These are phyloP conservation scores for Syngnathus typhle DNA, from an alignment of 2,113 vertebrate genomes.

Conservation along the genomic window DNA sequence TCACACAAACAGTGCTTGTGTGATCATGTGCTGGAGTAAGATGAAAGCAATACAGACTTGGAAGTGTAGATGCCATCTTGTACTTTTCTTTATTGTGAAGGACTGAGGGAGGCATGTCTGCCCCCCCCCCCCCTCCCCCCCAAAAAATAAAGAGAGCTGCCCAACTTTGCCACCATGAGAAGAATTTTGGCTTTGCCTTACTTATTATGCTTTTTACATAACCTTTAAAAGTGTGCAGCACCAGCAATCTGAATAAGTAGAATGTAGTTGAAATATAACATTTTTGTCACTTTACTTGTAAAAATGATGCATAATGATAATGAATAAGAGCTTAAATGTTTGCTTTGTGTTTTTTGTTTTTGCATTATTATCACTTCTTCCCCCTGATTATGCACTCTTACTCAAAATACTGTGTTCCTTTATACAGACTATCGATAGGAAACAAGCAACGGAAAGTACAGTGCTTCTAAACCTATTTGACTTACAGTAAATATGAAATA, in stretches of 20 bases:
- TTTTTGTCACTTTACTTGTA: conserved; percentile 52
- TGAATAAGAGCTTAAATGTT: conserved; percentile 30
- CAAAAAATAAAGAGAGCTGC: conserved; percentile 17
- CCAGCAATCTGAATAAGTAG: conserved; percentile 70
- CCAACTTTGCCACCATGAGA: conserved; percentile 37
- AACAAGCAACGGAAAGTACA: conserved; percentile 12
- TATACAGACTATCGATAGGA: conserved; percentile 24
- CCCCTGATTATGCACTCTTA: conserved; percentile 15
- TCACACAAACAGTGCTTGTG: conserved; percentile 25
- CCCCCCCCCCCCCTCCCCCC: background rate
- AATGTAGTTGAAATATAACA: conserved; percentile 60
- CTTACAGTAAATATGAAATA: conserved; percentile 41
- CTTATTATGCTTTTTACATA: conserved; percentile 57
- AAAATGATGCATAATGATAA: conserved; percentile 31
- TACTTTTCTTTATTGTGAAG: conserved; percentile 31
- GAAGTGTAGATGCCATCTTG: conserved; percentile 20
- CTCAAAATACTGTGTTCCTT: conserved; percentile 26
- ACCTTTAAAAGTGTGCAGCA: conserved; percentile 60
- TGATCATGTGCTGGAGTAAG: conserved; percentile 30
- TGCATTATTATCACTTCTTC: background rate
- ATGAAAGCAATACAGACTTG: conserved; percentile 55
- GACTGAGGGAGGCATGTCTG: conserved; percentile 7
- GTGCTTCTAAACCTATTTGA: conserved; percentile 24
- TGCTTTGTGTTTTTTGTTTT: conserved; percentile 32
- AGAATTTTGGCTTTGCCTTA: conserved; percentile 71